Evolutionary conservation across 1,140 invertebrate genomes (phyloP), one percentile per base, ranked within the genome.

Genomic region (Saccostrea glomerata): DNA sequence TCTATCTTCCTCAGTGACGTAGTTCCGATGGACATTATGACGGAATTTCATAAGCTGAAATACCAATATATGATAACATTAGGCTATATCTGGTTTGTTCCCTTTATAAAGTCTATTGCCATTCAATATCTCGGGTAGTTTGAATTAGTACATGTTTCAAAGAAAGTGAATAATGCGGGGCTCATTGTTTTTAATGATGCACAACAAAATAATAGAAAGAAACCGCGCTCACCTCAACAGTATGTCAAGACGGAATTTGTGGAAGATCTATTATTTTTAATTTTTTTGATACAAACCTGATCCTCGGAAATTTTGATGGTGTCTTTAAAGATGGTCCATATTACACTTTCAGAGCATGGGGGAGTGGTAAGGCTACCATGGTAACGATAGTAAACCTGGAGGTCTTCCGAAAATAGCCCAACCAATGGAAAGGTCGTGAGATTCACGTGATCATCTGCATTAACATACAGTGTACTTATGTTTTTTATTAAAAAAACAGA

Each of bases 321-420:
- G 56, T 96, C 94, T 2, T 95, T 95, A 84, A 97, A 95, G 11
- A 98, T 95, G 15, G 97, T 97, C 97, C 97, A 98, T 1, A 96
- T 96, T 2, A 97, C 97, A 13, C 96, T 95, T 93, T 97, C 97
- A 55, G 96, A 95, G 89, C 97, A 98, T 5, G 94, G 94, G 2
- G 97, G 97, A 1, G 97, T 97, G 5, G 97, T 98, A 66, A 98
- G 94, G 0, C 97, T 97, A 6, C 97, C 97, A 1, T 95, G 87
- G 90, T 98, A 98, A 9, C 96, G 95, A 92, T 96, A 97, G 93
- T 90, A 94, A 12, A 83, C 84, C 12, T 86, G 77, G 6, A 88
- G 87, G 20, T 88, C 82, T 2, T 25, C 77, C 12, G 91, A 89
- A 70, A 90, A 87, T 11, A 90, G 70, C 17, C 84, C 54, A 47